These are phyloP conservation scores for Chionoecetes opilio DNA, from an alignment of 1,140 invertebrate species.

Conservation along the genomic window DNA sequence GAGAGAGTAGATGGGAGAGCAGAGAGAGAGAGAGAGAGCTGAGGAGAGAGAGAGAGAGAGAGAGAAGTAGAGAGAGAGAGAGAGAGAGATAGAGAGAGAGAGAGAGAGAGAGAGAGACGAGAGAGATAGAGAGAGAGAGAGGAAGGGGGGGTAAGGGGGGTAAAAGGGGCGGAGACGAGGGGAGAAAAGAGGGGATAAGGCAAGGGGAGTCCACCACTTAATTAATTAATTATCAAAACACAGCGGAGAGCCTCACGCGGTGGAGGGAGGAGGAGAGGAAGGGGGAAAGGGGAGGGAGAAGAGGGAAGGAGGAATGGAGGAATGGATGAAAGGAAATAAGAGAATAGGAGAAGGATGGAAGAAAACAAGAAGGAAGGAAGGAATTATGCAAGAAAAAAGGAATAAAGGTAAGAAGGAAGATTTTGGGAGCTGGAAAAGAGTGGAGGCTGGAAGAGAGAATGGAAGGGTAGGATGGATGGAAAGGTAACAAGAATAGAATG, in stretches of 20 bases:
- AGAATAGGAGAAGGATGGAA: constrained; percentile 12
- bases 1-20: background rate
- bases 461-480: background rate
- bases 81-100: background rate
- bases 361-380: background rate
- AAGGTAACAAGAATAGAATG: background rate
- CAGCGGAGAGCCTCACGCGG: constrained; percentile 1
- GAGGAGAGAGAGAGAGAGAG: constrained; percentile 7
- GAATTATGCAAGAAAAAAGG: background rate
- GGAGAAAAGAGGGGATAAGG: constrained; percentile 17
- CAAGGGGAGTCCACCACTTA: background rate
- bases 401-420: background rate
- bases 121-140: background rate
- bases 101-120: background rate
- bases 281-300: background rate
- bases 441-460: background rate
- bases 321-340: background rate
- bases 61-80: background rate
- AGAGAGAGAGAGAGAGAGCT: constrained; percentile 29
- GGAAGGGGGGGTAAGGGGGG: background rate
- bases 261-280: background rate
- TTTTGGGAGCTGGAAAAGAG: no score
- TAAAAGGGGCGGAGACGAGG: background rate
- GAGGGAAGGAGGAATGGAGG: background rate
- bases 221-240: constrained; percentile 34